A percentile compares a stretch with the other conserved stretches of the same genome.
phyloP scores from a whole-genome alignment of 2,113 vertebrate species.

The Patagioenas fasciata region DNA sequence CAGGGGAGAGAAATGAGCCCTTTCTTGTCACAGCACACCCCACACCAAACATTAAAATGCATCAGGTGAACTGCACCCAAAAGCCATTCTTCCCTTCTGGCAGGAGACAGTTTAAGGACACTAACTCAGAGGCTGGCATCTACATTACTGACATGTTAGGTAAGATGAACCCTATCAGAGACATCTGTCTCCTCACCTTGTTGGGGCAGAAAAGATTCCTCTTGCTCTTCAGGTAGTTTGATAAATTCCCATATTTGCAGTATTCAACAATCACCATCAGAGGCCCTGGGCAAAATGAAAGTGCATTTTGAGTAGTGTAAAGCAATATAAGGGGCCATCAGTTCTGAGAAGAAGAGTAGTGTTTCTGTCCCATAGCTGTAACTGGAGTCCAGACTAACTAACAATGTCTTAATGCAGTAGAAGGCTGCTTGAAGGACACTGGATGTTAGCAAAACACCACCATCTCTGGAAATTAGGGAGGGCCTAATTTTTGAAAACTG shows the following conservation, averaged over 20 bases:
- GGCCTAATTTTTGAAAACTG: not conserved
- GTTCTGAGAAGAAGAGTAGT: not conserved
- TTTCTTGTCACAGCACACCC: not conserved
- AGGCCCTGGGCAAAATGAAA: conserved; percentile 77
- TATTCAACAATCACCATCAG: conserved; percentile 97
- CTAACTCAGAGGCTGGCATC: not conserved
- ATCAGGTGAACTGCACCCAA: not conserved
- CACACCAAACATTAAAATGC: not conserved
- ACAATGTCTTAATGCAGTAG: not conserved
- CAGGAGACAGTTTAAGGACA: not conserved
- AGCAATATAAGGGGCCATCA: not conserved
- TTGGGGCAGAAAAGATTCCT: conserved; percentile 83
- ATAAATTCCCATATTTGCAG: conserved; percentile 92
- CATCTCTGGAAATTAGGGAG: not conserved
- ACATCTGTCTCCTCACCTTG: conserved; percentile 76
- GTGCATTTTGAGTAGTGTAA: not conserved
- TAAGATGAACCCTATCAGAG: not conserved
- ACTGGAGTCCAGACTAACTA: not conserved
- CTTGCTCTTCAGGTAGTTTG: conserved; percentile 91
- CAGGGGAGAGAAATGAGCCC: not conserved
- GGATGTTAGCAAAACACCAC: not conserved
- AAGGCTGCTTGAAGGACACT: not conserved
- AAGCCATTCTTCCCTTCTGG: not conserved
- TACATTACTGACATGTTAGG: not conserved
- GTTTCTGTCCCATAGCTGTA: rapidly evolving